These are phyloP conservation scores for Hipparchia semele DNA, from an alignment of 2,888 invertebrate genomes.

Conservation along the genomic window DNA sequence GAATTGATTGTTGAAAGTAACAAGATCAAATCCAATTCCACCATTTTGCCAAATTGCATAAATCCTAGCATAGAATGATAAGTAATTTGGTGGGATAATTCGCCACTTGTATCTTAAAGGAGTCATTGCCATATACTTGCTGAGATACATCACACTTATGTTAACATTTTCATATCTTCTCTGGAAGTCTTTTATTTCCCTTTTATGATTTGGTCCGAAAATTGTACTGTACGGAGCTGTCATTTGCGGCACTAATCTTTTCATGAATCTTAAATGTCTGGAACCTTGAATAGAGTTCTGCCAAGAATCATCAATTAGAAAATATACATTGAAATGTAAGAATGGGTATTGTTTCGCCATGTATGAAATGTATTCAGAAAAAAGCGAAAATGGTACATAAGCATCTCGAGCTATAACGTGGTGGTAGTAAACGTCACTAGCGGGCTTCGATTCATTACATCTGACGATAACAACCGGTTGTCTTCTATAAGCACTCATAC, in stretches of 20 bases:
- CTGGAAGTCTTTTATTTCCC: slow-evolving; percentile 57
- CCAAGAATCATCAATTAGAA: slow-evolving; percentile 65
- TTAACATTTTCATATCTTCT: slow-evolving; percentile 68
- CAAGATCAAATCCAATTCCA: slow-evolving; percentile 73
- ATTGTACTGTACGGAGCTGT: slow-evolving; percentile 42
- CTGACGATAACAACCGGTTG: slow-evolving; percentile 57
- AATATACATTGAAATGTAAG: slow-evolving; percentile 60
- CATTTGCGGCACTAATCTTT: slow-evolving; percentile 51
- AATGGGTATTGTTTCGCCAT: slow-evolving; percentile 61
- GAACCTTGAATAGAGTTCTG: slow-evolving; percentile 46
- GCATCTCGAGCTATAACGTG: slow-evolving; percentile 57
- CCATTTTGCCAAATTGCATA: slow-evolving; percentile 81
- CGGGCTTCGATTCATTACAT: slow-evolving; percentile 56
- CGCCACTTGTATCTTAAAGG: slow-evolving; percentile 78
- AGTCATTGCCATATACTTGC: slow-evolving; percentile 75
- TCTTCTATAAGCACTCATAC: slow-evolving; percentile 59
- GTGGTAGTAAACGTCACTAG: slow-evolving; percentile 64
- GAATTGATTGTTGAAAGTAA: slow-evolving; percentile 52
- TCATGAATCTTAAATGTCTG: slow-evolving; percentile 53
- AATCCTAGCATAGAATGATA: slow-evolving; percentile 78
- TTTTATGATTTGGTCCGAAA: slow-evolving; percentile 50
- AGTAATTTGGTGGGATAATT: slow-evolving; percentile 64
- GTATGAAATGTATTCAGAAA: slow-evolving; percentile 59
- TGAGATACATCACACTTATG: slow-evolving; percentile 60
- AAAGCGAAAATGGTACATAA: slow-evolving; percentile 52